Evolutionary conservation across 1,140 invertebrate genomes (phyloP).

Genomic region (Drosophila bifasciata): DNA sequence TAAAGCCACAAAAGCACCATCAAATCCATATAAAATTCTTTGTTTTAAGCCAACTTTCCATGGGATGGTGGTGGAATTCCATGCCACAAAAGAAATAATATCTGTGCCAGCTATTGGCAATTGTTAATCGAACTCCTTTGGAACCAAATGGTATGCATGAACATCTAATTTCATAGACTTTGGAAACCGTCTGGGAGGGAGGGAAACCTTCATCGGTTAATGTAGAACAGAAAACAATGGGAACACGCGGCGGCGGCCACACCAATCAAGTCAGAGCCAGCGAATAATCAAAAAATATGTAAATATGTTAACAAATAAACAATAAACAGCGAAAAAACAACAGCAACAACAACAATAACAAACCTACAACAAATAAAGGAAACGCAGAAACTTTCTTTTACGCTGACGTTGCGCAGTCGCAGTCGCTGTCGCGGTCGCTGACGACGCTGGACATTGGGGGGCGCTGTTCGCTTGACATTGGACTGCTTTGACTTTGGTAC

Average conservation of each 20-base stretch:
- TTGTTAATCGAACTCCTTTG: too few relatives aligned
- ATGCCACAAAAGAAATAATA: too few relatives aligned
- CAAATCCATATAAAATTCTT: too few relatives aligned
- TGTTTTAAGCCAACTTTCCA: too few relatives aligned
- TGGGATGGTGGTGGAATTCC: too few relatives aligned
- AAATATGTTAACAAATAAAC: slow-evolving; percentile 47
- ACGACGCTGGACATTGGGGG: slow-evolving; percentile 18
- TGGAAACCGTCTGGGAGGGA: too few relatives aligned
- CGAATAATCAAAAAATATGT: slow-evolving; percentile 37
- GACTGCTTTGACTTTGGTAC: slow-evolving; percentile 23
- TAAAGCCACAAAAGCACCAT: too few relatives aligned
- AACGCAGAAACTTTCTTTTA: slow-evolving; percentile 71
- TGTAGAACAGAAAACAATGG: slow-evolving; percentile 8
- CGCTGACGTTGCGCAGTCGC: slow-evolving; percentile 11
- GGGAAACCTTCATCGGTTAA: background rate
- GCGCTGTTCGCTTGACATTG: slow-evolving; percentile 68
- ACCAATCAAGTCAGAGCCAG: slow-evolving; percentile 16
- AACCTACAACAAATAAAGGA: slow-evolving; percentile 34
- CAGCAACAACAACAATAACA: slow-evolving; percentile 23
- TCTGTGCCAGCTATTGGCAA: too few relatives aligned
- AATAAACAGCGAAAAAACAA: slow-evolving; percentile 45
- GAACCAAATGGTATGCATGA: too few relatives aligned
- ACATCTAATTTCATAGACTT: slow-evolving; percentile 2
- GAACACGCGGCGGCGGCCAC: slow-evolving; percentile 3
- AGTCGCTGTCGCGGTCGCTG: background rate